These are phyloP conservation scores for Candidula unifasciata DNA, from an alignment of 2,888 invertebrate species.

Conservation along the genomic window DNA sequence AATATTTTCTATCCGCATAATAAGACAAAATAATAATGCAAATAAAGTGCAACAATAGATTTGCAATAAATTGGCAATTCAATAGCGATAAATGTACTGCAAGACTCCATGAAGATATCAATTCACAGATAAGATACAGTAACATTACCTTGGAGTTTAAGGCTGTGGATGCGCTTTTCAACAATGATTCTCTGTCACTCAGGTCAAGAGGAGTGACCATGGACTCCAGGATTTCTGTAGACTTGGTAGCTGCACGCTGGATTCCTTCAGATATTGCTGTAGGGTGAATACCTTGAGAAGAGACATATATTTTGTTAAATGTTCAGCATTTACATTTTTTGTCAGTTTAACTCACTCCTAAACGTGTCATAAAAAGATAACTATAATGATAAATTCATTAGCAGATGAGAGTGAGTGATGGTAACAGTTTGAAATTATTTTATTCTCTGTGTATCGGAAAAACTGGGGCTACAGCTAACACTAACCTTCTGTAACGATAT, in stretches of 20 bases:
- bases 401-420: too few relatives aligned
- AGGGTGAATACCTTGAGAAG: constrained; percentile 91
- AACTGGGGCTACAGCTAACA: too few relatives aligned
- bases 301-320: not conserved
- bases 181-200: constrained; percentile 89
- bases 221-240: constrained; percentile 85
- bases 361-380: too few relatives aligned
- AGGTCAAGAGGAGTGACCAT: constrained; percentile 92
- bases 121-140: not conserved
- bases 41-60: not conserved
- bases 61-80: not conserved
- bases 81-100: too few relatives aligned
- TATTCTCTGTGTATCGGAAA: too few relatives aligned
- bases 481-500: too few relatives aligned
- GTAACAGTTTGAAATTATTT: too few relatives aligned
- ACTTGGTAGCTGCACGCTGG: constrained; percentile 86
- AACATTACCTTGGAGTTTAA: constrained; percentile 91
- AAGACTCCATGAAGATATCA: too few relatives aligned
- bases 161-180: constrained; percentile 97
- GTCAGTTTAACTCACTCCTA: too few relatives aligned
- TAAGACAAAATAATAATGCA: too few relatives aligned
- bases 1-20: not conserved
- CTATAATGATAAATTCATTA: too few relatives aligned
- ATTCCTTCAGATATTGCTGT: constrained; percentile 98
- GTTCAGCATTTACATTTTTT: too few relatives aligned